Evolutionary conservation across 1,140 invertebrate species (phyloP), one percentile per base, ranked within the genome.

Genomic region (Lethocerus indicus): DNA sequence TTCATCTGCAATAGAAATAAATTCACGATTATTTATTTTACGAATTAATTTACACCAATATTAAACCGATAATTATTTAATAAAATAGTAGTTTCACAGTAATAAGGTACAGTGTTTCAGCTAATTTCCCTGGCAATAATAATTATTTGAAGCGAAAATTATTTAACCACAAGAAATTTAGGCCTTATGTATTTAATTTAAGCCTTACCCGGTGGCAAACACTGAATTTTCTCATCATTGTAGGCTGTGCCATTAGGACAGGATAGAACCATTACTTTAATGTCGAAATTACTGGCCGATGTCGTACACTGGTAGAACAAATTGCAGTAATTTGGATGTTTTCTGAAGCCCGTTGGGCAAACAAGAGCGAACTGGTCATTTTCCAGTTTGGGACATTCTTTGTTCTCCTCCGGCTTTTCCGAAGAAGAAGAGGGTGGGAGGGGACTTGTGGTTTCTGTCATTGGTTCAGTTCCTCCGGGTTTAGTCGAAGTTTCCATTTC

Each of bases 271-370:
- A 82, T 67, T 47, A 87, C 70, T 58, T 81, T 84, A 5, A 82
- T 64, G 53, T 86, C 77, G 58, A 76, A 74, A 28, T 64, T 74
- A 20, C 75, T 66, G 21, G 57, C 44, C 44, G 73, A 72, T 50
- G 70, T 71, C 14, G 75, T 79, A 60, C 85, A 88, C 61, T 88
- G 83, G 58, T 88, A 88, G 64, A 87, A 85, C 36, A 83, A 62
- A 60, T 87, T 81, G 58, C 86, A 89, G 57, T 83, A 78, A 61
- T 84, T 81, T 0, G 84, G 82, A 71, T 89, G 83, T 53, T 83
- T 72, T 58, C 71, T 72, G 64, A 87, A 87, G 28, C 82, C 83
- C 28, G 81, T 83, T 14, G 83, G 83, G 60, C 84, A 87, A 3
- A 83, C 73, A 40, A 80, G 71, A 5, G 74, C 62, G 49, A 78